Evolutionary conservation across 2,888 invertebrate genomes (phyloP), one percentile per base, ranked within the genome.

Genomic region (Arrhopalites spinosus): DNA sequence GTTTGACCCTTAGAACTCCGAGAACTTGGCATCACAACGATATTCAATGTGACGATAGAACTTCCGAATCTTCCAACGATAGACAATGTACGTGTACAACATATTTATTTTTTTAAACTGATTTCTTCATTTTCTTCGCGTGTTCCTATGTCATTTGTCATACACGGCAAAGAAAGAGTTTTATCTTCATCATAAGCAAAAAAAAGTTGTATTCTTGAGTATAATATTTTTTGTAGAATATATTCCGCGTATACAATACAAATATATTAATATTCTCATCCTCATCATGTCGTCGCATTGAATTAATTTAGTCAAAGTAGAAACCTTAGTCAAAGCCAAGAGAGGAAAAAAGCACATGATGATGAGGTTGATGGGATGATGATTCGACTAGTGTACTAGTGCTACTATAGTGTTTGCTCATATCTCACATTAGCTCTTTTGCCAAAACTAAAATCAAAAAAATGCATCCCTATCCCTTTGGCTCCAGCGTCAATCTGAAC

Each of bases 1-100:
- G n/a, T n/a, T n/a, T n/a, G n/a, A n/a, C n/a, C n/a, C n/a, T n/a
- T n/a, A n/a, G n/a, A 36, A 36, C 3, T 36, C 3, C 3, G 36
- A 11, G 36, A 36, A 3, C 17, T n/a, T 69, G 81, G 80, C 36
- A 79, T 81, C 50, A 78, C 81, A 27, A 77, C 76, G 20, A 78
- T 81, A 53, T 77, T 81, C 72, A 81, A 81, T 73, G 80, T 80
- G 5, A 81, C 81, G 29, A 78, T 81, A 73, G 81, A 81, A 75
- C 80, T 81, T 53, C 81, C 81, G 70, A 90, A 91, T 73, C 87
- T 88, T 2, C 90, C 89, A 0, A 36, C 11, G 36, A 84, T 89
- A 0, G 88, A 89, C 82, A 82, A 84, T 45, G 81, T 81, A 78
- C 50, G 77, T 63, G 7, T 27, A 5, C 50, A 13, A 20, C 23